Conservation (phyloP, 2,113 vertebrate genomes). For the Sander lucioperca region DNA sequence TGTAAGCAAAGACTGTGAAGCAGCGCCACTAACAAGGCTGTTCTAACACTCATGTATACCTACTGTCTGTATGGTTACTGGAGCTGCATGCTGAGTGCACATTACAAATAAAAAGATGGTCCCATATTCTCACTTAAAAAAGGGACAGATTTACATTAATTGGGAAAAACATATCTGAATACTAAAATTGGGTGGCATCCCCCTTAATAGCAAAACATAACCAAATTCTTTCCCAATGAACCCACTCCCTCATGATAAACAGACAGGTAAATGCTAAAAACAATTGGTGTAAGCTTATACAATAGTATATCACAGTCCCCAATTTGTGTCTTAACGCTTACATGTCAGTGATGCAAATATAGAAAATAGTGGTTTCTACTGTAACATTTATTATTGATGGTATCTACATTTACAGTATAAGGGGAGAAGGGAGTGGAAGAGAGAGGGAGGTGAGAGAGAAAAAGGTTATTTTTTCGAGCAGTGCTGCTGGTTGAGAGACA, state of each 20-base stretch:
- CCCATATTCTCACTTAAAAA: not conserved
- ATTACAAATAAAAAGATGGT: not conserved
- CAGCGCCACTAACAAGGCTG: not conserved
- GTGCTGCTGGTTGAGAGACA: slow-evolving; percentile 1
- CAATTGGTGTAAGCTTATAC: slow-evolving; percentile 7
- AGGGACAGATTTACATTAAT: not conserved
- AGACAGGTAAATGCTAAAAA: not conserved
- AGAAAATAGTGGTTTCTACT: slow-evolving; percentile 34
- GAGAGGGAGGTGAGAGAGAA: slow-evolving; percentile 19
- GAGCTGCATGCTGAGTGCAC: not conserved
- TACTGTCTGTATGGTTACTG: not conserved
- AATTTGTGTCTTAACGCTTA: slow-evolving; percentile 11
- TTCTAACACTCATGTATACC: not conserved
- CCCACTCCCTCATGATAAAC: slow-evolving; percentile 39
- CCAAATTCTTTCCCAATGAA: slow-evolving; percentile 24
- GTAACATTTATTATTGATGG: slow-evolving; percentile 49
- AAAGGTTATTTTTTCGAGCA: slow-evolving; percentile 44
- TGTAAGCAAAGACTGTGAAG: not conserved
- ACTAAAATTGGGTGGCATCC: slow-evolving; percentile 50
- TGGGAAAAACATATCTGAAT: slow-evolving; percentile 28
- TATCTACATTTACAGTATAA: slow-evolving; percentile 23
- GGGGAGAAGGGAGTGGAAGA: slow-evolving; percentile 51
- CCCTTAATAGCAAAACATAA: slow-evolving; percentile 22
- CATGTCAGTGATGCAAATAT: slow-evolving; percentile 31
- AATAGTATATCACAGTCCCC: not conserved